Evolutionary conservation across 2,888 invertebrate genomes (phyloP).

Genomic region (Tachina grossa): DNA sequence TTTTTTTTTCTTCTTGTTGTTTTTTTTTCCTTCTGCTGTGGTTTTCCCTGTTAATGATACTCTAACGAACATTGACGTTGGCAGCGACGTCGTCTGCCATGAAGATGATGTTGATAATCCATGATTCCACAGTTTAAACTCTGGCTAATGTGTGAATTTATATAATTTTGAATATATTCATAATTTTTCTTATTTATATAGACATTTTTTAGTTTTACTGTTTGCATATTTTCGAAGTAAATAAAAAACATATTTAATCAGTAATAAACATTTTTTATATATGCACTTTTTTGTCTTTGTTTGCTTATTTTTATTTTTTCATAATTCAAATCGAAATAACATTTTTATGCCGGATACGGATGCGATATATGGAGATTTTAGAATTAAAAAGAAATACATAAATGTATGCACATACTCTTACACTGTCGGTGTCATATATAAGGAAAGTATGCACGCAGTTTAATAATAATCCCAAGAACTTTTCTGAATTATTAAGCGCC

Average conservation of each 20-base stretch:
- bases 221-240: slow-evolving; percentile 18
- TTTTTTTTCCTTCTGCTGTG: slow-evolving; percentile 29
- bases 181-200: slow-evolving; percentile 31
- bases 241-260: slow-evolving; percentile 29
- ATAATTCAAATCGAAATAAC: slow-evolving; percentile 45
- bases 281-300: background rate
- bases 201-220: slow-evolving; percentile 22
- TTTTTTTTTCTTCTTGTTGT: slow-evolving; percentile 7
- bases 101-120: slow-evolving; percentile 37
- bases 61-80: slow-evolving; percentile 34
- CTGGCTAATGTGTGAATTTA: slow-evolving; percentile 55
- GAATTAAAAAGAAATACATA: slow-evolving; percentile 50
- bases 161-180: slow-evolving; percentile 55
- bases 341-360: slow-evolving; percentile 67
- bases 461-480: too few relatives aligned
- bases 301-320: background rate
- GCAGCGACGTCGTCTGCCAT: slow-evolving; percentile 6
- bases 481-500: too few relatives aligned
- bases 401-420: slow-evolving; percentile 9
- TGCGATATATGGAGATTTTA: slow-evolving; percentile 64
- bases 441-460: background rate
- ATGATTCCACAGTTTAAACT: slow-evolving; percentile 49
- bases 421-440: background rate
- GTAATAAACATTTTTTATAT: slow-evolving; percentile 13
- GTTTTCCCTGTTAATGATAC: slow-evolving; percentile 52